A percentile compares a stretch with the other conserved stretches of the same genome.
Conservation (phyloP, 2,888 invertebrate species). For the Spilosoma lubricipeda region DNA sequence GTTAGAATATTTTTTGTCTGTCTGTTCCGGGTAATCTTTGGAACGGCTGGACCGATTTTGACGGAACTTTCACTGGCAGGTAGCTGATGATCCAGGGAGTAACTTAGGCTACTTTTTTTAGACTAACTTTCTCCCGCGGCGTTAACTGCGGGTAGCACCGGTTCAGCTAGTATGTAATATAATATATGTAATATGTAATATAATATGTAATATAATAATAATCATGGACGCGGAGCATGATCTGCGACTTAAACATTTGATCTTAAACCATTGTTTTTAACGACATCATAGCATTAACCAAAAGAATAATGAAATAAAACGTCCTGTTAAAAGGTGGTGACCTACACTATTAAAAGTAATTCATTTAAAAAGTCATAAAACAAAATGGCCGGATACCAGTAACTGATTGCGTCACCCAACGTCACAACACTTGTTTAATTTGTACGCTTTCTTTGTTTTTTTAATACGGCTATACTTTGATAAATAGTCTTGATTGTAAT, state of each 20-base stretch:
- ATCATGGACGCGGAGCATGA: not conserved
- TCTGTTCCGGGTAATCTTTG: too few species aligned
- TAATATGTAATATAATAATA: too few species aligned
- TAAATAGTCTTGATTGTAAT: not conserved
- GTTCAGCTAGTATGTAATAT: too few species aligned
- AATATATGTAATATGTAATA: too few species aligned
- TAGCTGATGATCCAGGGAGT: too few species aligned
- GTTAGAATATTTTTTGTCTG: too few species aligned
- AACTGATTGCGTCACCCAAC: conserved; percentile 28
- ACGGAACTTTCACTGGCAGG: too few species aligned
- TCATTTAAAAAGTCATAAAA: conserved; percentile 27
- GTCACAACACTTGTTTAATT: conserved; percentile 34
- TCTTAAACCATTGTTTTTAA: not conserved
- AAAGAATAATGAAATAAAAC: not conserved
- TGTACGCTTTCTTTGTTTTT: conserved; percentile 39
- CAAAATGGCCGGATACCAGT: conserved; percentile 42
- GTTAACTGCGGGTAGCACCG: too few species aligned
- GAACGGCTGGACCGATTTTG: too few species aligned
- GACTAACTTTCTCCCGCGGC: too few species aligned
- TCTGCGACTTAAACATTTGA: not conserved
- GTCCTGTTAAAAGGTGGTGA: conserved; percentile 9
- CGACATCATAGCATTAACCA: not conserved
- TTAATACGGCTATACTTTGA: not conserved
- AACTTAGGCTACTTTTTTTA: too few species aligned
- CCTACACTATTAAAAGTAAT: conserved; percentile 10